These are phyloP conservation scores for Synergus laeviventris DNA, from an alignment of 2,888 invertebrate species.

Conservation along the genomic window DNA sequence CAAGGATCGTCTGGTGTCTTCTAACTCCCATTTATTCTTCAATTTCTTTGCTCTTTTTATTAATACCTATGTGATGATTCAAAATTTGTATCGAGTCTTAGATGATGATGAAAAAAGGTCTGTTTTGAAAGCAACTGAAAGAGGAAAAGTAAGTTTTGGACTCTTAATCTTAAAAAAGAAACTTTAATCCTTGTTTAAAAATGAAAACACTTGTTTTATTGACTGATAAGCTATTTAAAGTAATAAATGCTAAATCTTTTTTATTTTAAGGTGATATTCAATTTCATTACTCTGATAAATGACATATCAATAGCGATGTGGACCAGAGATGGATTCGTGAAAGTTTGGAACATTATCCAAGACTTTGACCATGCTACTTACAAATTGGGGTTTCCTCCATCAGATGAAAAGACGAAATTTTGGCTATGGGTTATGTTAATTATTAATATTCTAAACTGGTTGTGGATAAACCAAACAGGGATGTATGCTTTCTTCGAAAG, in stretches of 20 bases:
- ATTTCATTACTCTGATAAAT: conserved; percentile 58
- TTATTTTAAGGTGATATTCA: conserved; percentile 58
- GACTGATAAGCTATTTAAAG: no score
- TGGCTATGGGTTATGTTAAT: conserved; percentile 58
- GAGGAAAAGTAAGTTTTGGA: conserved; percentile 16
- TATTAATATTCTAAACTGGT: conserved; percentile 57
- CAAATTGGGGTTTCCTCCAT: conserved; percentile 61
- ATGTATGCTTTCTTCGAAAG: conserved; percentile 65
- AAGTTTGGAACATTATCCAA: conserved; percentile 68
- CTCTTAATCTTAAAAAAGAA: background rate
- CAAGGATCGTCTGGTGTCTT: conserved; percentile 60
- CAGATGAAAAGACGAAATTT: conserved; percentile 52
- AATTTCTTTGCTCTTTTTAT: conserved; percentile 47
- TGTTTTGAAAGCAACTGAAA: conserved; percentile 19
- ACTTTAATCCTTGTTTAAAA: background rate
- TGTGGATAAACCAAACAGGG: conserved; percentile 60
- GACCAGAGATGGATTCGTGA: conserved; percentile 55
- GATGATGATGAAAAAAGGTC: background rate
- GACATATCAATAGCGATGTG: conserved; percentile 54
- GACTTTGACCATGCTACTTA: conserved; percentile 63
- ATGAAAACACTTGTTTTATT: no score
- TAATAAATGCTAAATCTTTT: background rate
- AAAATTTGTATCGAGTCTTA: conserved; percentile 36
- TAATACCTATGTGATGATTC: conserved; percentile 55
- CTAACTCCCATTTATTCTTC: conserved; percentile 54